Percentiles rank a stretch among this genome's conserved stretches.
Evolutionary conservation across 2,888 invertebrate species (phyloP).

Genomic region (Nomada ferruginata): DNA sequence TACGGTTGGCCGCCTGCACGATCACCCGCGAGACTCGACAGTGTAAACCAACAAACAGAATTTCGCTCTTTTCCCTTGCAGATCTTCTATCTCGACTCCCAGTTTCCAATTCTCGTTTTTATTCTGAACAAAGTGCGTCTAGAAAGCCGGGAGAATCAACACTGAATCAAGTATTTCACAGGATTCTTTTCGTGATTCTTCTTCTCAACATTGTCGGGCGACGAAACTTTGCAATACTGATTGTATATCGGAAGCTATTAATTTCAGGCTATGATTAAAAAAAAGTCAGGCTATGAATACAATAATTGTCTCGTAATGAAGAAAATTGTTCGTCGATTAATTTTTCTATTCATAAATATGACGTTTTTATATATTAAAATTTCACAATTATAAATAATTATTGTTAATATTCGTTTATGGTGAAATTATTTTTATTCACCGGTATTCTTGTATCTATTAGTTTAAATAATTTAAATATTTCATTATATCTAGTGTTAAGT

Average conservation of each 20-base stretch:
- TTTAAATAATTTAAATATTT: not conserved
- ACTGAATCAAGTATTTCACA: slow-evolving; percentile 18
- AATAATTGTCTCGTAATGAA: too few species aligned
- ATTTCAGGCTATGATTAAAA: too few species aligned
- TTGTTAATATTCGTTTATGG: too few species aligned
- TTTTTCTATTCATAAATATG: too few species aligned
- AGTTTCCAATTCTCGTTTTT: slow-evolving; percentile 35
- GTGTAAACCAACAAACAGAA: slow-evolving; percentile 25
- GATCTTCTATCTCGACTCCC: slow-evolving; percentile 17
- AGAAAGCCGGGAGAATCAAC: slow-evolving; percentile 31
- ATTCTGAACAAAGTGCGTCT: slow-evolving; percentile 26
- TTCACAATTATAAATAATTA: too few species aligned
- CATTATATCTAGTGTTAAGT: rapidly evolving
- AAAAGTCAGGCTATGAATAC: too few species aligned
- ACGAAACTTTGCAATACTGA: not conserved
- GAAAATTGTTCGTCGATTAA: too few species aligned
- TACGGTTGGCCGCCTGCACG: slow-evolving; percentile 7
- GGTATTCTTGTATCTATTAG: not conserved
- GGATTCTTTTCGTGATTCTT: not conserved
- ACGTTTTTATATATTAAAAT: too few species aligned
- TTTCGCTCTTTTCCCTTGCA: slow-evolving; percentile 24
- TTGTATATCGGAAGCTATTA: too few species aligned
- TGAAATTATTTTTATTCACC: too few species aligned
- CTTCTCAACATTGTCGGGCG: not conserved
- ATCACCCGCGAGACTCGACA: slow-evolving; percentile 15